phyloP scores from a whole-genome alignment of 2,113 vertebrate genomes.

The Catagonus wagneri region DNA sequence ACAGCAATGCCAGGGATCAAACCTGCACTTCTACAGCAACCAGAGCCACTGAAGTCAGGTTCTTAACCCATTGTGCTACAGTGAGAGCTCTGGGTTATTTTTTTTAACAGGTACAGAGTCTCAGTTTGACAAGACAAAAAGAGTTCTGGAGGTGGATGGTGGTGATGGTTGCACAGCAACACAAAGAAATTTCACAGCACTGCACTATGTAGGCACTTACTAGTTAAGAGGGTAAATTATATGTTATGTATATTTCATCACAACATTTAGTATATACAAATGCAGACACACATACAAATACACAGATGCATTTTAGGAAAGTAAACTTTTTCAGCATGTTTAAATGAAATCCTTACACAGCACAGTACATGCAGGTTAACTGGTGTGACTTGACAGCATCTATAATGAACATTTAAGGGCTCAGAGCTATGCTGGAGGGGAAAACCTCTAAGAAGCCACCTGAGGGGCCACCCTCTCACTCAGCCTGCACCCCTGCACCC shows the following conservation, averaged over 20 bases:
- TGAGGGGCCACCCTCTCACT: not conserved
- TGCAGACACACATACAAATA: not conserved
- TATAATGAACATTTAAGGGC: conserved; percentile 13
- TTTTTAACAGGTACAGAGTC: not conserved
- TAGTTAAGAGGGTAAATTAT: not conserved
- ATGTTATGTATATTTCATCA: not conserved
- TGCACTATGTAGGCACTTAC: not conserved
- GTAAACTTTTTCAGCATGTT: not conserved
- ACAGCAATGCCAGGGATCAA: no score
- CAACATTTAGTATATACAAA: not conserved
- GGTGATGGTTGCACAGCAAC: not conserved
- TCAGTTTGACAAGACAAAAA: not conserved
- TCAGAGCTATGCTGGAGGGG: not conserved
- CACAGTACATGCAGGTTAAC: not conserved
- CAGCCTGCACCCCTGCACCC: not conserved
- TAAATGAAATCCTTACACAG: not conserved
- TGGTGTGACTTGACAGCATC: not conserved
- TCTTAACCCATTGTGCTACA: no score
- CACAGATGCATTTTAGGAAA: conserved; percentile 1
- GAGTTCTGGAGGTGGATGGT: not conserved
- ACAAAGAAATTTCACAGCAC: not conserved
- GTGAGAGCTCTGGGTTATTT: no score
- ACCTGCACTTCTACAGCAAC: no score
- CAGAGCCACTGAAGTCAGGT: no score
- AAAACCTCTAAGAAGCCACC: not conserved